Percentiles rank a stretch among this genome's conserved stretches.
phyloP scores from a whole-genome alignment of 2,113 vertebrate species.

The Girardinichthys multiradiatus region DNA sequence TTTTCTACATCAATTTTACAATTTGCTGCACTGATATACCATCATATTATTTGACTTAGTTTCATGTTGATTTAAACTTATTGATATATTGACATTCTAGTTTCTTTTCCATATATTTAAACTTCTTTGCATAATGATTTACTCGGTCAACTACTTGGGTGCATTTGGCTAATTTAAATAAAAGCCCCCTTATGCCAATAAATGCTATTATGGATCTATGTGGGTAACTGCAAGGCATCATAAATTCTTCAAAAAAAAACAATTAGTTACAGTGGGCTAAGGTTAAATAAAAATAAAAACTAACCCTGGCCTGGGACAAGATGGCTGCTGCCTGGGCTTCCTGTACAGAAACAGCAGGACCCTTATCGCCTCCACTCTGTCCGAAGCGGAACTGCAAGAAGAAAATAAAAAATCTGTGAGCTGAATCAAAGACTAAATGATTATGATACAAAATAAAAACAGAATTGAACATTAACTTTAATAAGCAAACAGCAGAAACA shows the following conservation, averaged over 20 bases:
- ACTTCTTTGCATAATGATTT: not conserved
- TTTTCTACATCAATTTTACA: not conserved
- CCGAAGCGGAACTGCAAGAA: conserved; percentile 91
- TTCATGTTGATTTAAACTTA: not conserved
- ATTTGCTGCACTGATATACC: not conserved
- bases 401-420: not conserved
- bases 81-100: not conserved
- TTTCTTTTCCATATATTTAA: not conserved
- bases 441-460: rapidly evolving
- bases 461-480: not conserved
- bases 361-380: conserved; percentile 92
- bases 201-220: not conserved
- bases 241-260: not conserved
- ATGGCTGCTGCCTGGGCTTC: conserved; percentile 98
- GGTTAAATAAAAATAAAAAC: conserved; percentile 45
- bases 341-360: conserved; percentile 90
- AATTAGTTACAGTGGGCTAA: not conserved
- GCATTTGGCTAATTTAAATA: not conserved
- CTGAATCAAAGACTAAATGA: rapidly evolving
- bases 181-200: not conserved
- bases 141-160: not conserved
- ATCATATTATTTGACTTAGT: not conserved
- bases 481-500: not conserved
- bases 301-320: conserved; percentile 96
- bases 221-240: rapidly evolving